Percentiles rank a stretch among this genome's conserved stretches.
Evolutionary conservation across 2,113 vertebrate species (phyloP).

Genomic region (Saccopteryx bilineata): DNA sequence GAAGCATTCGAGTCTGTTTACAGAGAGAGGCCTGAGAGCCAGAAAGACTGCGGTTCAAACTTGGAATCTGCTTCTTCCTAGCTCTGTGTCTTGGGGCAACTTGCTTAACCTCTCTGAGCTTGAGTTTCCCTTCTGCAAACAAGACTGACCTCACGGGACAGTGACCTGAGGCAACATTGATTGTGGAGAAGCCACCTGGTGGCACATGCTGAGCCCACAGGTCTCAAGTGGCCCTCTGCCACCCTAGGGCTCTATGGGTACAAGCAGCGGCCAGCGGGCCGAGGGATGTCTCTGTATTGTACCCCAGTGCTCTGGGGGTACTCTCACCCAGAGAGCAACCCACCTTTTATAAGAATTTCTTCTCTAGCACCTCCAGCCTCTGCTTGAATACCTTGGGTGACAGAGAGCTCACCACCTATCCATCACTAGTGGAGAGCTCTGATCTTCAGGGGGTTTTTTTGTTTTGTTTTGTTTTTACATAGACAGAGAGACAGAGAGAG

Average conservation of each 20-base stretch:
- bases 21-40: neutral
- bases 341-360: neutral
- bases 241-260: neutral
- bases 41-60: neutral
- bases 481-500: no score
- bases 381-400: neutral
- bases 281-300: neutral
- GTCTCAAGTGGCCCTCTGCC: neutral
- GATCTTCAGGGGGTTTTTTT: neutral
- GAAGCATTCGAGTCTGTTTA: neutral
- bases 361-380: neutral
- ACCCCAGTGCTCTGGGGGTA: no score
- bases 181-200: neutral
- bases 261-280: neutral
- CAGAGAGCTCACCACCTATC: neutral
- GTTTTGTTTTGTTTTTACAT: no score
- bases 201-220: fast-evolving
- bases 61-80: neutral
- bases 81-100: neutral
- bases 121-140: neutral
- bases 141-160: neutral
- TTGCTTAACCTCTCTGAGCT: neutral
- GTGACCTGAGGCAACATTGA: fast-evolving
- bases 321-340: neutral
- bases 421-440: neutral